Evolutionary conservation across 2,888 invertebrate species (phyloP).

Genomic region (Amblyjoppa proteus): DNA sequence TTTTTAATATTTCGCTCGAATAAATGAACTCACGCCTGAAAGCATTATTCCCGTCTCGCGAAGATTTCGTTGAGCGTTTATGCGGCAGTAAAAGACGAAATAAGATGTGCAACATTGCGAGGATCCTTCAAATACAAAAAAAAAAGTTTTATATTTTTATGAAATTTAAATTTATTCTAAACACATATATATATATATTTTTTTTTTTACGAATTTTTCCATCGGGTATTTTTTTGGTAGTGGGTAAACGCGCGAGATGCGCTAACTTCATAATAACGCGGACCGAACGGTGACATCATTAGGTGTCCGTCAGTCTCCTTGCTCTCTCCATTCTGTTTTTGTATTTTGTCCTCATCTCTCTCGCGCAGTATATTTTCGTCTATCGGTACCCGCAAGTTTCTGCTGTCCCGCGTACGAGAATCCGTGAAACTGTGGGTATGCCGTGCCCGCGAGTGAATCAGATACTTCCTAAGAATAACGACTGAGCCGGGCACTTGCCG

Average conservation of each 20-base stretch:
- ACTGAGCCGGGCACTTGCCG: conserved; percentile 63
- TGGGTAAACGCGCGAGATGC: not conserved
- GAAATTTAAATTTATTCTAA: not conserved
- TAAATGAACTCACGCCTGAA: not conserved
- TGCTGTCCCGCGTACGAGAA: conserved; percentile 30
- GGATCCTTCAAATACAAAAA: not conserved
- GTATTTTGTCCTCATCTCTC: conserved; percentile 28
- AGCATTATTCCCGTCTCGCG: not conserved
- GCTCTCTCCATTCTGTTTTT: conserved; percentile 14
- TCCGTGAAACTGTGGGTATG: conserved; percentile 48
- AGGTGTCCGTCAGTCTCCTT: conserved; percentile 14
- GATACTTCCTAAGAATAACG: conserved; percentile 73
- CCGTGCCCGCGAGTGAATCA: conserved; percentile 64
- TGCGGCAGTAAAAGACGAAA: not conserved
- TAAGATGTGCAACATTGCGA: not conserved
- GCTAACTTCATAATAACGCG: conserved; percentile 10
- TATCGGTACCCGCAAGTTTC: conserved; percentile 30
- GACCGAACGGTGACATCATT: conserved; percentile 7
- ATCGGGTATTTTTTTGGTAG: not conserved
- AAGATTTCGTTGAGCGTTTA: not conserved
- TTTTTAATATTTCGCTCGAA: not conserved
- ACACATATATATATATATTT: not conserved
- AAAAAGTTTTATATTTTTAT: not conserved
- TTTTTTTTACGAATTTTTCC: not conserved
- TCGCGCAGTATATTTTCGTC: conserved; percentile 52